These are phyloP conservation scores for Salvelinus fontinalis DNA, from an alignment of 2,113 vertebrate genomes.

Conservation along the genomic window DNA sequence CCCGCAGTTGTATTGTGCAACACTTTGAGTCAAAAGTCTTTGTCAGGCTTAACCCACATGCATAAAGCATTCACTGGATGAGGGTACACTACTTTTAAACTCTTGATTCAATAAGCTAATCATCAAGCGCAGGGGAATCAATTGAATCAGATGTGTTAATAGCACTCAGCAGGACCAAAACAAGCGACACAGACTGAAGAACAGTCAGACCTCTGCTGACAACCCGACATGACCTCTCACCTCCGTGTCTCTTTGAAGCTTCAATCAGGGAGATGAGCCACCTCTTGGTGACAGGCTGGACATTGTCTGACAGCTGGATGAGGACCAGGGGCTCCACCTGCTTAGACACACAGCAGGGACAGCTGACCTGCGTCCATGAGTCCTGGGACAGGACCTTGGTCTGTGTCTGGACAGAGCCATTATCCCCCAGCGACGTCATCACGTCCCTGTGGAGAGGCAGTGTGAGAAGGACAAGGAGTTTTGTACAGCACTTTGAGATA, in stretches of 20 bases:
- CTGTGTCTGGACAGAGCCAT: background rate
- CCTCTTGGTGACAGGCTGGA: no score
- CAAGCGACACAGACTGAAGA: background rate
- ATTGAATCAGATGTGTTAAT: background rate
- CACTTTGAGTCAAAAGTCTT: no score
- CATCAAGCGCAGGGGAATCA: background rate
- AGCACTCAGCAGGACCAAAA: background rate
- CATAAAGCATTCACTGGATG: no score
- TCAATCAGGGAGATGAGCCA: slow-evolving; percentile 31
- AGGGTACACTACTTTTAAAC: no score
- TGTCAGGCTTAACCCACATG: no score
- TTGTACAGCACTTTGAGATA: no score
- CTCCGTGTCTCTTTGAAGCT: slow-evolving; percentile 66
- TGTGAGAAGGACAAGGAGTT: background rate
- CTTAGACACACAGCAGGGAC: slow-evolving; percentile 68
- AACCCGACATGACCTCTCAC: slow-evolving; percentile 44
- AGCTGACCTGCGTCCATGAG: slow-evolving; percentile 72
- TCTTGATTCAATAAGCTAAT: no score
- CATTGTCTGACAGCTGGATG: no score
- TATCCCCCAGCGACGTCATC: slow-evolving; percentile 52
- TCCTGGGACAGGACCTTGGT: background rate
- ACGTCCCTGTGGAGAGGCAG: slow-evolving; percentile 35
- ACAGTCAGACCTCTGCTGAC: background rate
- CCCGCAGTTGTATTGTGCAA: no score
- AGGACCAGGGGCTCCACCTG: slow-evolving; percentile 58